Percentiles rank a stretch among this genome's conserved stretches.
phyloP scores from a whole-genome alignment of 2,113 vertebrate species.

The Eulacestoma nigropectus region DNA sequence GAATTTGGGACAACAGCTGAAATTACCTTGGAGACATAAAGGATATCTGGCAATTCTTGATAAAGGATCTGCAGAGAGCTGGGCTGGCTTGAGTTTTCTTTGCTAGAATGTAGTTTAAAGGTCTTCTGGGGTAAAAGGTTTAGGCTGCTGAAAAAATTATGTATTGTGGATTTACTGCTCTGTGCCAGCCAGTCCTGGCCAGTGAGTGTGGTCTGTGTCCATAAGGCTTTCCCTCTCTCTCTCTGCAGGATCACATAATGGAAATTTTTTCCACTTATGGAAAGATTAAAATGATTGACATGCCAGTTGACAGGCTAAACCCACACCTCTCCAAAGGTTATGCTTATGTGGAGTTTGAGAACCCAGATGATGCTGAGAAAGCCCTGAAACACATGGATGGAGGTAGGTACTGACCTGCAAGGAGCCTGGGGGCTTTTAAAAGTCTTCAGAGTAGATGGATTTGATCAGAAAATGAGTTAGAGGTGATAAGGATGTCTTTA shows the following conservation, averaged over 20 bases:
- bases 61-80: not conserved
- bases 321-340: constrained; percentile 91
- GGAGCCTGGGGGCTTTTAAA: not conserved
- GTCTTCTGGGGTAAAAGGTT: not conserved
- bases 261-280: constrained; percentile 96
- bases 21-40: not conserved
- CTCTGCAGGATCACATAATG: constrained; percentile 89
- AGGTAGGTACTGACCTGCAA: constrained; percentile 69
- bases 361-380: constrained; percentile 88
- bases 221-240: not conserved
- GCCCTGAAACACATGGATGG: constrained; percentile 97
- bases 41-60: not conserved
- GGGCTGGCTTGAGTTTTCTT: not conserved
- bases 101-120: not conserved
- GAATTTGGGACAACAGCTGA: not conserved
- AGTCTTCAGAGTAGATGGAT: not conserved
- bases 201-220: not conserved
- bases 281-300: constrained; percentile 97
- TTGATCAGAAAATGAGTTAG: not conserved
- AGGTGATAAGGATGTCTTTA: not conserved
- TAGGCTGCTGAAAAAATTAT: not conserved
- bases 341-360: constrained; percentile 94
- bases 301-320: constrained; percentile 90
- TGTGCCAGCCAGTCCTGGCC: not conserved
- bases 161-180: not conserved